These are phyloP conservation scores for Apostichopus californicus DNA, from an alignment of 35 echinoderm and acorn worm species.

Conservation along the genomic window DNA sequence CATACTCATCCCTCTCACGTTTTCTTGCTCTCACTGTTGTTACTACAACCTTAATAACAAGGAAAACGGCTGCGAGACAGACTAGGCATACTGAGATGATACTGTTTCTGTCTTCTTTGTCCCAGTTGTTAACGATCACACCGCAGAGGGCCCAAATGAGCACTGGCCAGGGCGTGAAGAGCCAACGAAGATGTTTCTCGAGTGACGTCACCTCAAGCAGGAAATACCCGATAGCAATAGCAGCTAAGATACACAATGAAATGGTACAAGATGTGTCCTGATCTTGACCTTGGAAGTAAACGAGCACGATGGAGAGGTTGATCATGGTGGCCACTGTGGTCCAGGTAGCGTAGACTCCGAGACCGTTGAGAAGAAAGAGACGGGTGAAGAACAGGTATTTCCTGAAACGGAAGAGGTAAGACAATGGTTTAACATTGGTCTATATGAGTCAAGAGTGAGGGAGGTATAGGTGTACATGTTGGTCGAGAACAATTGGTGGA, in stretches of 20 bases:
- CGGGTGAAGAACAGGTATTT: constrained; percentile 48
- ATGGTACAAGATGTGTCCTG: constrained; percentile 59
- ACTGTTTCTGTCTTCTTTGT: neutral
- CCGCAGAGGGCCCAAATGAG: constrained; percentile 47
- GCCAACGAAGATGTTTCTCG: constrained; percentile 66
- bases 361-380: constrained; percentile 63
- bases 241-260: constrained; percentile 46
- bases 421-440: neutral
- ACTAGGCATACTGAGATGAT: neutral
- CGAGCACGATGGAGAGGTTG: constrained; percentile 54
- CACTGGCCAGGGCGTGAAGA: constrained; percentile 69
- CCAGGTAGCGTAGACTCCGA: constrained; percentile 75
- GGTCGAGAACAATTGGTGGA: too few species aligned
- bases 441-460: too few species aligned
- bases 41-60: neutral
- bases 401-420: constrained; percentile 33
- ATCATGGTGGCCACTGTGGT: constrained; percentile 67
- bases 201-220: constrained; percentile 48
- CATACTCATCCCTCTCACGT: neutral
- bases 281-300: constrained; percentile 28
- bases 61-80: neutral
- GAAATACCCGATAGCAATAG: constrained; percentile 39
- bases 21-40: neutral
- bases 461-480: too few species aligned
- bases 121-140: neutral